These are phyloP conservation scores for Drosophila affinis DNA, from an alignment of 2,888 invertebrate species.

Conservation along the genomic window DNA sequence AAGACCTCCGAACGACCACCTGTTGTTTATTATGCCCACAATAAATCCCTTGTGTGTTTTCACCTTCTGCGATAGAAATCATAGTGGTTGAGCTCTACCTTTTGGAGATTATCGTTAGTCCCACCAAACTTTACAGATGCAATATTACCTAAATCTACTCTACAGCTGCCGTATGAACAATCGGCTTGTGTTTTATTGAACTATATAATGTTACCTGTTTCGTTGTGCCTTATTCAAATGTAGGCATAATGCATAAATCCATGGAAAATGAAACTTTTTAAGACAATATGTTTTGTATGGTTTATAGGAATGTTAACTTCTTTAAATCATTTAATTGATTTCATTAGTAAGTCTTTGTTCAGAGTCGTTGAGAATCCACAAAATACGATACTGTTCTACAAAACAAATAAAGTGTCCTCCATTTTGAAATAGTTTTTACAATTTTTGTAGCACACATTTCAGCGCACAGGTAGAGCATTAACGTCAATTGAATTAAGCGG, in stretches of 20 bases:
- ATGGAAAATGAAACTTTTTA: no score
- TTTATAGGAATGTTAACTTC: no score
- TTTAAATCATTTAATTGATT: no score
- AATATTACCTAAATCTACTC: neutral
- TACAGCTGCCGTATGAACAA: neutral
- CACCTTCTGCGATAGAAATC: neutral
- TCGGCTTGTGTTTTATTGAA: neutral
- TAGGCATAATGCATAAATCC: neutral
- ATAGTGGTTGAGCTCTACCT: neutral
- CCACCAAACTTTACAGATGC: neutral
- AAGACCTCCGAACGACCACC: neutral
- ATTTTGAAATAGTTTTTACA: neutral
- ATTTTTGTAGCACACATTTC: neutral
- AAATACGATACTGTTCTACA: no score
- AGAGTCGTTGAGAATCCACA: no score
- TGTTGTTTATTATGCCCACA: neutral
- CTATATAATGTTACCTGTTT: neutral
- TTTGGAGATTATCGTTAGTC: neutral
- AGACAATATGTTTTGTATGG: no score
- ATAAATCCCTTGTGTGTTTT: neutral
- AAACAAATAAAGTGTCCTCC: neutral
- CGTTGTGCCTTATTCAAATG: neutral
- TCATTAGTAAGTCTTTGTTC: no score
- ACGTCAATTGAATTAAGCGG: neutral
- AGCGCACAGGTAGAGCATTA: neutral